Evolutionary conservation across 2,888 invertebrate genomes (phyloP), one percentile per base, ranked within the genome.

Genomic region (Scaptomyza polygonia): DNA sequence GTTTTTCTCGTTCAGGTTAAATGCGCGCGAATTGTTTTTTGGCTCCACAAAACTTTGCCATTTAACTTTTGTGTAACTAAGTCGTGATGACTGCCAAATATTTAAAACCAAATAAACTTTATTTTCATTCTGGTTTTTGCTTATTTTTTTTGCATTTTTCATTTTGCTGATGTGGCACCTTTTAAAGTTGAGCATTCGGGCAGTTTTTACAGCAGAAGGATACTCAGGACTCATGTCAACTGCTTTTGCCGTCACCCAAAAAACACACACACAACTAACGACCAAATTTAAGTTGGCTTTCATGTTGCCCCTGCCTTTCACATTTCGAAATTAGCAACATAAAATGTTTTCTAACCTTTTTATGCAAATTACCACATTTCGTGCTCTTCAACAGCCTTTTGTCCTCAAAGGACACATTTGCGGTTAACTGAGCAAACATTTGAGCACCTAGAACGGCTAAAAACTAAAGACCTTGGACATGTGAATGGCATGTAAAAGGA

Each of bases 21-120:
- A 85, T 87, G 76, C 82, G 71, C 86, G 87, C 87, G 85, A 87
- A 87, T 87, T 82, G 87, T 87, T 85, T 82, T 82, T 84, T 81
- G 65, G 79, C 65, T 9, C 16, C 39, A 63, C 62, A 67, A 66
- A 81, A 81, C 82, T 81, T 81, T 81, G 68, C 75, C 85, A 86
- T 81, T 81, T 82, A 85, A 82, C 87, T 87, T 86, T 81, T 85
- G 76, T 56, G 72, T 72, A 77, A 77, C 61, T 47, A 72, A 76
- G 57, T 43, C 44, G 57, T 52, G 62, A 48, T 65, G 67, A 67
- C 77, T 80, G 86, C 78, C 86, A 81, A 86, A 80, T 77, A 84
- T 86, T 83, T 86, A 74, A 86, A 64, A 63, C 71, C 62, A 64
- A 67, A 57, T 49, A 59, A 59, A 67, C 34, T 59, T 64, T 21